These are phyloP conservation scores for Chymomyza caudatula DNA, from an alignment of 2,888 invertebrate genomes.

Conservation along the genomic window DNA sequence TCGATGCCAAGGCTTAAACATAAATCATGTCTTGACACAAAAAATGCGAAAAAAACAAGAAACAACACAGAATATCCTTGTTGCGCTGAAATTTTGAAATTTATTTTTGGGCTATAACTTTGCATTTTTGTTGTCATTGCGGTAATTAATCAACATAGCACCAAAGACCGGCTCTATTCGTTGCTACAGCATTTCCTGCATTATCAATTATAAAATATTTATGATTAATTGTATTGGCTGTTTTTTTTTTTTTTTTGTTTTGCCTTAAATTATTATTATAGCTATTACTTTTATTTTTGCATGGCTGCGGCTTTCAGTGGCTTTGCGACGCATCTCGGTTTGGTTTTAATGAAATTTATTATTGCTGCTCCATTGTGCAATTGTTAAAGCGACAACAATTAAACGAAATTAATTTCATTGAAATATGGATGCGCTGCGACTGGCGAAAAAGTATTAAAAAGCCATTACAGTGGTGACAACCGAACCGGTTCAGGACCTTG, in stretches of 20 bases:
- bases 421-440: background rate
- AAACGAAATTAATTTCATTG: slow-evolving; percentile 43
- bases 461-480: slow-evolving; percentile 33
- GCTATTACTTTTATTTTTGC: background rate
- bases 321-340: background rate
- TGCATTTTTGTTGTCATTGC: slow-evolving; percentile 53
- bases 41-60: background rate
- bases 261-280: background rate
- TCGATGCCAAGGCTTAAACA: slow-evolving; percentile 6
- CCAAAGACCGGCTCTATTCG: background rate
- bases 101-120: slow-evolving; percentile 61
- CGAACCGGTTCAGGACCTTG: slow-evolving; percentile 2
- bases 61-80: background rate
- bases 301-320: background rate
- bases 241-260: slow-evolving; percentile 6
- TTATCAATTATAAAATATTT: slow-evolving; percentile 61
- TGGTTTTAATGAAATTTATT: slow-evolving; percentile 28
- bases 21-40: slow-evolving; percentile 1
- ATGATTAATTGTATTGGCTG: slow-evolving; percentile 53
- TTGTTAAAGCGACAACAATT: slow-evolving; percentile 40
- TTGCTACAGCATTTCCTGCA: slow-evolving; percentile 29
- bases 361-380: background rate
- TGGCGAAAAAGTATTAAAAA: slow-evolving; percentile 43
- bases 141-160: slow-evolving; percentile 55
- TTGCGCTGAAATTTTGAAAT: slow-evolving; percentile 51